A percentile compares a stretch with the other conserved stretches of the same genome.
Conservation (phyloP, 2,888 invertebrate genomes). For the Aphrophora alni region DNA sequence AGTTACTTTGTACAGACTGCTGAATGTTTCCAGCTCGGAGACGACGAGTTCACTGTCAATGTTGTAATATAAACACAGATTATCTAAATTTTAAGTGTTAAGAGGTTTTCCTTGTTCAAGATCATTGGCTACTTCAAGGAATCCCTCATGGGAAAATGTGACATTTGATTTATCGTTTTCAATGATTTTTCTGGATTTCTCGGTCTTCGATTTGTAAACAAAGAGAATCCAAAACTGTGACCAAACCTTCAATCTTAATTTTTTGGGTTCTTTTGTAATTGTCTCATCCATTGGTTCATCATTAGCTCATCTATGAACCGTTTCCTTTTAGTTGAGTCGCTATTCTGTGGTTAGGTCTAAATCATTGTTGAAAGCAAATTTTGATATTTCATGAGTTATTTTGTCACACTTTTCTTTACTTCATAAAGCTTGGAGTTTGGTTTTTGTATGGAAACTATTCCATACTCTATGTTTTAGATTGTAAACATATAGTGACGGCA, state of each 20-base stretch:
- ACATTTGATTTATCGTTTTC: not conserved
- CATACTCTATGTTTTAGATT: not conserved
- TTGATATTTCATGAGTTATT: too few species aligned
- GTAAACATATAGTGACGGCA: conserved; percentile 17
- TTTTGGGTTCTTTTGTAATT: not conserved
- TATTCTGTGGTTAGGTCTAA: too few species aligned
- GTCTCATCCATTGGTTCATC: too few species aligned
- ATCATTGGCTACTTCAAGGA: not conserved
- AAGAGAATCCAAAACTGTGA: not conserved
- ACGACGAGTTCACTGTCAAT: not conserved
- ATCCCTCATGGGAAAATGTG: conserved; percentile 6
- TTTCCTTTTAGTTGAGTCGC: too few species aligned
- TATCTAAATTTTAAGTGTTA: not conserved
- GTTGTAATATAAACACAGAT: not conserved
- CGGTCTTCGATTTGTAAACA: not conserved
- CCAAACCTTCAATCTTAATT: conserved; percentile 17
- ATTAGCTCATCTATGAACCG: too few species aligned
- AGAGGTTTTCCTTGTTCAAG: too few species aligned
- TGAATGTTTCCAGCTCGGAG: not conserved
- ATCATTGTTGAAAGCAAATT: too few species aligned
- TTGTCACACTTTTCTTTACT: too few species aligned
- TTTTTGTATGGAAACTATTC: conserved; percentile 11
- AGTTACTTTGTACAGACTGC: not conserved
- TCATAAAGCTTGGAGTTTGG: too few species aligned
- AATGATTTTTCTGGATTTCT: not conserved